Percentiles rank a stretch among this genome's conserved stretches.
Conservation (phyloP, 1,140 invertebrate genomes). For the Sycophaga agraensis region DNA sequence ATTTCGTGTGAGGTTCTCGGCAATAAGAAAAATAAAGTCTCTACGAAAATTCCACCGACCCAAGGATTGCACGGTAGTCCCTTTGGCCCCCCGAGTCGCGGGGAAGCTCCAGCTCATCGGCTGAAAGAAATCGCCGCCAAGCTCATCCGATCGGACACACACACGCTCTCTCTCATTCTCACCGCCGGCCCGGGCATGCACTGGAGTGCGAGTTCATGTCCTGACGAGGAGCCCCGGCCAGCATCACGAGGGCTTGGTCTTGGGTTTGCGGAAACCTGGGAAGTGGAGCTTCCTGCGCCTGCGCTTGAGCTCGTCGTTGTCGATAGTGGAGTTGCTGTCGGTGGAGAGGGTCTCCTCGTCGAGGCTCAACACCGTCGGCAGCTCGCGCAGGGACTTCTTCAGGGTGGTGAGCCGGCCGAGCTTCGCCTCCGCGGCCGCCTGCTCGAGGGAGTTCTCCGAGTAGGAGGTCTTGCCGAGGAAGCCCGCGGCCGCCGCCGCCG, state of each 20-base stretch:
- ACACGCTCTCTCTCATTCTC: not conserved
- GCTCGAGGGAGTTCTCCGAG: constrained; percentile 56
- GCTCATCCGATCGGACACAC: not conserved
- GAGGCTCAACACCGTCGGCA: constrained; percentile 45
- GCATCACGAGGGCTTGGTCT: constrained; percentile 54
- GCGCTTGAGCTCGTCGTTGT: constrained; percentile 54
- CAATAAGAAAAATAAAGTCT: not conserved
- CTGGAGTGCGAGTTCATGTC: constrained; percentile 2
- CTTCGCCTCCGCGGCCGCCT: constrained; percentile 2
- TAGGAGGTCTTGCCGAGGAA: constrained; percentile 53
- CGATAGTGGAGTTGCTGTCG: constrained; percentile 59
- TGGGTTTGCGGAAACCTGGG: constrained; percentile 51
- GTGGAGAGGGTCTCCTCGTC: constrained; percentile 59
- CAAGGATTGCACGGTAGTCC: constrained; percentile 4
- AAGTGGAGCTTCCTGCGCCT: constrained; percentile 55
- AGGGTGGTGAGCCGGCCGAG: constrained; percentile 17
- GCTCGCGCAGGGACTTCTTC: constrained; percentile 42
- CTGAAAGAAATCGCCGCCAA: not conserved
- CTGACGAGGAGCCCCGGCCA: constrained; percentile 15
- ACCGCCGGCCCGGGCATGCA: not conserved
- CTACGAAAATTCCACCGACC: not conserved
- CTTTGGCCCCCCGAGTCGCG: not conserved
- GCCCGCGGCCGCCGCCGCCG: too few relatives aligned
- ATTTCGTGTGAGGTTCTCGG: not conserved
- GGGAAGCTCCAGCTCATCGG: not conserved